Conservation (phyloP, 2,797 vertebrate genomes). For the Thalassophryne amazonica region DNA sequence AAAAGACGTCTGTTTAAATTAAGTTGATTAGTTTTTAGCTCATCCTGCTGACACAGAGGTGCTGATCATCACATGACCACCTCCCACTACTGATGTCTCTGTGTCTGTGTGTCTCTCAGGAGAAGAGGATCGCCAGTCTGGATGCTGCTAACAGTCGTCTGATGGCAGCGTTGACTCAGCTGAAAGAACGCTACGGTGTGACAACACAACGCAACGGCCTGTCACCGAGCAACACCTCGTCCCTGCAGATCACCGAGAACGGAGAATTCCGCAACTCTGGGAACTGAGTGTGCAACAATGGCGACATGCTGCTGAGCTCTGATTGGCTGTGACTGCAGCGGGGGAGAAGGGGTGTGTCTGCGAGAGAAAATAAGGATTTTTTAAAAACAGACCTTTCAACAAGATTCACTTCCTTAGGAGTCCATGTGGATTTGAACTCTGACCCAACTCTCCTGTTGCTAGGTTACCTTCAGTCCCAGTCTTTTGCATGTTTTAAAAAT, state of each 20-base stretch:
- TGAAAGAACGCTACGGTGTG: constrained; percentile 97
- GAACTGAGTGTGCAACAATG: constrained; percentile 94
- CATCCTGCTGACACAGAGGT: too few species aligned
- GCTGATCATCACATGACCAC: too few species aligned
- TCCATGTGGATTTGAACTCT: too few species aligned
- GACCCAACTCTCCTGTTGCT: too few species aligned
- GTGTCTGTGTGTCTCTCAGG: constrained; percentile 62
- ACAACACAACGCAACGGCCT: constrained; percentile 91
- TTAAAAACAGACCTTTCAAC: too few species aligned
- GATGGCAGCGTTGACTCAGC: constrained; percentile 95
- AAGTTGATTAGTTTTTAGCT: too few species aligned
- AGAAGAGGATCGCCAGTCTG: constrained; percentile 92
- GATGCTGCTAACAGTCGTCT: constrained; percentile 92
- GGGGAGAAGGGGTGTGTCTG: constrained; percentile 3
- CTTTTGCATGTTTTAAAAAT: too few species aligned
- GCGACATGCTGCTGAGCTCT: background rate
- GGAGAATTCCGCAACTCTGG: constrained; percentile 98
- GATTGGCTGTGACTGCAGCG: constrained; percentile 13
- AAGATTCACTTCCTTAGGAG: too few species aligned
- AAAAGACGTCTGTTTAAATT: too few species aligned
- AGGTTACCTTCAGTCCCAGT: too few species aligned
- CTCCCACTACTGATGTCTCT: background rate
- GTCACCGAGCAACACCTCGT: constrained; percentile 97
- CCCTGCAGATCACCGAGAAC: constrained; percentile 98
- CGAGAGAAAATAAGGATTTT: background rate